Conservation (phyloP, 1,140 invertebrate genomes). For the Drosophila melanica region DNA sequence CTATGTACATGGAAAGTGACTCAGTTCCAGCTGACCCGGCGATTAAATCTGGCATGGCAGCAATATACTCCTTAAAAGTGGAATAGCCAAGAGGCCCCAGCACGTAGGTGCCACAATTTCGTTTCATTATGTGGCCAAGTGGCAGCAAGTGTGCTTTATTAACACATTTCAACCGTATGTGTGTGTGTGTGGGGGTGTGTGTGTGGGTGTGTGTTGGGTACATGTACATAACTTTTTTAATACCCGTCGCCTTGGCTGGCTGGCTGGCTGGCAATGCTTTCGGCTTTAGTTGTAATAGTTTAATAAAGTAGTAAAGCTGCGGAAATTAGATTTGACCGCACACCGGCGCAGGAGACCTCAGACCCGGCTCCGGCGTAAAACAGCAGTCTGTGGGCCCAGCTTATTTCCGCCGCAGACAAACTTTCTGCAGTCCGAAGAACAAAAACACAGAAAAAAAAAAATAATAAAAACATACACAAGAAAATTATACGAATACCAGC, state of each 20-base stretch:
- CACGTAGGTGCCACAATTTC: slow-evolving; percentile 67
- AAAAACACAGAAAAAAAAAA: slow-evolving; percentile 28
- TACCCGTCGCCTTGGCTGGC: slow-evolving; percentile 57
- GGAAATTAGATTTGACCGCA: slow-evolving; percentile 82
- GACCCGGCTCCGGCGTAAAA: slow-evolving; percentile 21
- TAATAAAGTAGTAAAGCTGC: slow-evolving; percentile 83
- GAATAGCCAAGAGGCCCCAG: slow-evolving; percentile 27
- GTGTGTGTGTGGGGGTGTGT: slow-evolving; percentile 4
- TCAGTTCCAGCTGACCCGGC: not conserved
- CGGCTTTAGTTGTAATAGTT: slow-evolving; percentile 80
- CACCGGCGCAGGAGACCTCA: slow-evolving; percentile 59
- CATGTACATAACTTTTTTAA: slow-evolving; percentile 77
- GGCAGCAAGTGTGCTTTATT: slow-evolving; percentile 83
- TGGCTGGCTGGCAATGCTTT: slow-evolving; percentile 27
- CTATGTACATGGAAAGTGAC: not conserved
- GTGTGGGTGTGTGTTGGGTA: slow-evolving; percentile 17
- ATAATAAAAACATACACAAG: slow-evolving; percentile 32
- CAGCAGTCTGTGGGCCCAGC: slow-evolving; percentile 44
- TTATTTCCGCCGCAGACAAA: slow-evolving; percentile 64
- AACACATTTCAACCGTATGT: slow-evolving; percentile 65
- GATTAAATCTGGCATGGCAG: slow-evolving; percentile 10
- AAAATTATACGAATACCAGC: slow-evolving; percentile 45
- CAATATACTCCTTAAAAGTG: slow-evolving; percentile 26
- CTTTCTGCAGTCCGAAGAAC: slow-evolving; percentile 41
- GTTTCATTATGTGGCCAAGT: slow-evolving; percentile 80